Evolutionary conservation across 2,797 vertebrate species (phyloP).

Genomic region (Sebastes oblongus): DNA sequence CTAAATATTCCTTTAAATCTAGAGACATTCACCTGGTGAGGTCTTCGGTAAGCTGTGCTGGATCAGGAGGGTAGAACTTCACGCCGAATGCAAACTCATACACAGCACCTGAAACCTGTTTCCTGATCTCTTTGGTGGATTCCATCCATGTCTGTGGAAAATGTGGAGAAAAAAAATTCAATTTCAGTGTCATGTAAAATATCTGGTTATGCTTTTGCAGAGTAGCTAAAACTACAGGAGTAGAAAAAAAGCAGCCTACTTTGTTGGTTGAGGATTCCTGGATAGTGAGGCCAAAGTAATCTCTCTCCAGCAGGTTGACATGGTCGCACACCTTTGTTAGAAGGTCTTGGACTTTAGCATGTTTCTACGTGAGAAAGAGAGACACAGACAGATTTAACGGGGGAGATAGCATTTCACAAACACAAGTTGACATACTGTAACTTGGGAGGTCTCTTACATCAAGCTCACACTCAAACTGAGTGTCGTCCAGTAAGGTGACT

Average conservation of each 20-base stretch:
- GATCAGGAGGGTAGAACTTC: conserved; percentile 97
- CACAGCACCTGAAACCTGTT: conserved; percentile 90
- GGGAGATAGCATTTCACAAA: too few relatives aligned
- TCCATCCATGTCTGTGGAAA: conserved; percentile 91
- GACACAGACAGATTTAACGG: neutral
- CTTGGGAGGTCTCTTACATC: conserved; percentile 84
- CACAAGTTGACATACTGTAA: neutral
- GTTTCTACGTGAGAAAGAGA: conserved; percentile 84
- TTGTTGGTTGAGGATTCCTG: conserved; percentile 87
- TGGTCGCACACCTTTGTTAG: conserved; percentile 93
- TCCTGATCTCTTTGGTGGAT: conserved; percentile 92
- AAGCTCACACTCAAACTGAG: conserved; percentile 89
- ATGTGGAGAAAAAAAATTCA: neutral
- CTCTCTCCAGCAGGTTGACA: conserved; percentile 95
- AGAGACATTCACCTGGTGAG: conserved; percentile 89
- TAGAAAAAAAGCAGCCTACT: conserved; percentile 72
- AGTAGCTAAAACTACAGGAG: neutral
- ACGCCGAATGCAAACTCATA: conserved; percentile 94
- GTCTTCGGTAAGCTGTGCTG: conserved; percentile 93
- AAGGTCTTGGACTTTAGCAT: conserved; percentile 92
- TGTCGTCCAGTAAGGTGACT: conserved; percentile 91
- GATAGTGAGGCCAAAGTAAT: conserved; percentile 92
- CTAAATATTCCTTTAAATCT: neutral
- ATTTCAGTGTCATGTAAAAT: neutral
- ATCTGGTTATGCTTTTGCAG: neutral